phyloP scores from a whole-genome alignment of 2,113 vertebrate species.

The Orthonyx spaldingii region DNA sequence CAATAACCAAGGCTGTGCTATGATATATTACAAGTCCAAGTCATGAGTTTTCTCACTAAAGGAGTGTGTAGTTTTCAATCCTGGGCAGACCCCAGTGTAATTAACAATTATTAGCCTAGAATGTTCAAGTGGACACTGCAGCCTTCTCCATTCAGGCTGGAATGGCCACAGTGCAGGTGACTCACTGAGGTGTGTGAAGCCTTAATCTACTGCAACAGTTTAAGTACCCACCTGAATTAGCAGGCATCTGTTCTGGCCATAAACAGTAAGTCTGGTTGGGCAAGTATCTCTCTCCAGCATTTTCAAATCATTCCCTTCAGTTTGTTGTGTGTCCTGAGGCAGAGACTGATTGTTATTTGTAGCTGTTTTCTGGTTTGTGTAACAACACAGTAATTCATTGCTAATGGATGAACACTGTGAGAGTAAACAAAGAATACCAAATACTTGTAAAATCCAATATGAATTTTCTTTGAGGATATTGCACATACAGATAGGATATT shows the following conservation, averaged over 20 bases:
- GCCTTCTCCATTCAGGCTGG: not conserved
- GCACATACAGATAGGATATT: too few species aligned
- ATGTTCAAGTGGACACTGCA: not conserved
- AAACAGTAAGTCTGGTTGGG: not conserved
- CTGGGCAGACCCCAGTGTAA: not conserved
- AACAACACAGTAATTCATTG: not conserved
- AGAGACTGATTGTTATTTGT: constrained; percentile 7
- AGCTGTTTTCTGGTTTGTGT: constrained; percentile 12
- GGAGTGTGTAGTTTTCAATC: not conserved
- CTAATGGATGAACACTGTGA: not conserved
- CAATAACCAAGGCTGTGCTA: not conserved
- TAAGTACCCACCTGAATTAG: not conserved
- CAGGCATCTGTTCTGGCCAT: not conserved
- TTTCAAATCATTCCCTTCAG: not conserved
- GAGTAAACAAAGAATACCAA: not conserved
- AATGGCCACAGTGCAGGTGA: not conserved
- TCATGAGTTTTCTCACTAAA: not conserved
- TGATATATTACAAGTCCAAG: not conserved
- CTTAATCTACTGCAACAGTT: not conserved
- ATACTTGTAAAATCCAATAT: not conserved
- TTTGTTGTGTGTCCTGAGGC: not conserved
- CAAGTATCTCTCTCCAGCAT: not conserved
- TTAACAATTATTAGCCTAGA: not conserved
- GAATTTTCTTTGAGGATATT: not conserved
- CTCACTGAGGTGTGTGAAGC: not conserved